phyloP scores from a whole-genome alignment of 2,113 vertebrate species.

The Lasiurus cinereus region DNA sequence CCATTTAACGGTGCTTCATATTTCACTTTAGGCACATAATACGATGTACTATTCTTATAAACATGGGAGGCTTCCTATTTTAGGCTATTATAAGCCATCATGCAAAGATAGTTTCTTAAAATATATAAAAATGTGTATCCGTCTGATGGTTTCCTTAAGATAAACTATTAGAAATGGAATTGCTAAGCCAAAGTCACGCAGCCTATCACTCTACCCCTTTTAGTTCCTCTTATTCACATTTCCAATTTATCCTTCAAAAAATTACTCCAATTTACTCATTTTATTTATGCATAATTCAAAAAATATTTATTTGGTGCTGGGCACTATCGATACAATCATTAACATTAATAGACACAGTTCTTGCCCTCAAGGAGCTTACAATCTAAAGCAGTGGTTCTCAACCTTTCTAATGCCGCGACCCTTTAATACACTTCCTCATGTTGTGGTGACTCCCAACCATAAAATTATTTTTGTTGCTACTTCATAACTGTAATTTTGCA shows the following conservation, averaged over 20 bases:
- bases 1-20: neutral
- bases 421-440: too few species aligned
- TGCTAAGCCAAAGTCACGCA: neutral
- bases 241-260: neutral
- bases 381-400: neutral
- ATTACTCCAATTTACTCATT: neutral
- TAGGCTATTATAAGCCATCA: neutral
- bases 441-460: too few species aligned
- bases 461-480: too few species aligned
- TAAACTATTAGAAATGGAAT: neutral
- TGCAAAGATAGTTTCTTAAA: neutral
- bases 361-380: conserved; percentile 44
- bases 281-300: conserved; percentile 5
- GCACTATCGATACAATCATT: neutral
- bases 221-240: neutral
- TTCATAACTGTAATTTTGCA: too few species aligned
- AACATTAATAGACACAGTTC: neutral
- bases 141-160: neutral
- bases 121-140: neutral
- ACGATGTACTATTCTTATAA: neutral
- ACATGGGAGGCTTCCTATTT: neutral
- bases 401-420: too few species aligned
- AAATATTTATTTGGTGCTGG: neutral
- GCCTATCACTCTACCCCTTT: neutral
- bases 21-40: neutral